These are phyloP conservation scores for Acromyrmex echinatior DNA, from an alignment of 1,140 invertebrate genomes.

Conservation along the genomic window DNA sequence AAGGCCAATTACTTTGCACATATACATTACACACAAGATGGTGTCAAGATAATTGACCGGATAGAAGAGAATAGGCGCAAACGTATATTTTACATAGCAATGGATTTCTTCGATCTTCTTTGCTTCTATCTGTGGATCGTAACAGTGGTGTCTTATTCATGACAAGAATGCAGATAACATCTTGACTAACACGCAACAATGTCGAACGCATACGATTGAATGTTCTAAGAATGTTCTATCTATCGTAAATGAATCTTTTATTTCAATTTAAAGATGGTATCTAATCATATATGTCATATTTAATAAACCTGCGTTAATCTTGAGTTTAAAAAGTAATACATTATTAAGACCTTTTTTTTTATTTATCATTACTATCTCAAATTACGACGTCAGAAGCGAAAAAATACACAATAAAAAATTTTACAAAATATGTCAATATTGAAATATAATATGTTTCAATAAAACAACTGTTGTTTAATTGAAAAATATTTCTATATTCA, in stretches of 20 bases:
- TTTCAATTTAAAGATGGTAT: background rate
- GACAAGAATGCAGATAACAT: slow-evolving; percentile 71
- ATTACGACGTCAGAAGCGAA: too few relatives aligned
- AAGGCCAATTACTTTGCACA: slow-evolving; percentile 57
- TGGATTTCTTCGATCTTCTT: slow-evolving; percentile 50
- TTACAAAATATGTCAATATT: too few relatives aligned
- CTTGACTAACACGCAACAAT: slow-evolving; percentile 31
- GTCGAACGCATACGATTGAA: background rate
- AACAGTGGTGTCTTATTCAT: slow-evolving; percentile 75
- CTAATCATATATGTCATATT: background rate
- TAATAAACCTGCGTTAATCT: background rate
- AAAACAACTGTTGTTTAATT: too few relatives aligned
- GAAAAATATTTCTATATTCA: too few relatives aligned
- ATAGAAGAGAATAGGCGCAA: slow-evolving; percentile 58
- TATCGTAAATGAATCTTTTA: slow-evolving; percentile 1
- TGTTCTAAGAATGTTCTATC: background rate
- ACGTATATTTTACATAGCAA: slow-evolving; percentile 51
- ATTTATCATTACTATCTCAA: too few relatives aligned
- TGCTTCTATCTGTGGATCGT: background rate
- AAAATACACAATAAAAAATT: too few relatives aligned
- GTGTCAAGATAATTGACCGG: slow-evolving; percentile 64
- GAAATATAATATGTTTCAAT: too few relatives aligned
- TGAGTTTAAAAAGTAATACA: background rate
- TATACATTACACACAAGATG: background rate
- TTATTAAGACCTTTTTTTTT: background rate